phyloP scores from a whole-genome alignment of 2,888 invertebrate species.

The Leptinotarsa tumamoca region DNA sequence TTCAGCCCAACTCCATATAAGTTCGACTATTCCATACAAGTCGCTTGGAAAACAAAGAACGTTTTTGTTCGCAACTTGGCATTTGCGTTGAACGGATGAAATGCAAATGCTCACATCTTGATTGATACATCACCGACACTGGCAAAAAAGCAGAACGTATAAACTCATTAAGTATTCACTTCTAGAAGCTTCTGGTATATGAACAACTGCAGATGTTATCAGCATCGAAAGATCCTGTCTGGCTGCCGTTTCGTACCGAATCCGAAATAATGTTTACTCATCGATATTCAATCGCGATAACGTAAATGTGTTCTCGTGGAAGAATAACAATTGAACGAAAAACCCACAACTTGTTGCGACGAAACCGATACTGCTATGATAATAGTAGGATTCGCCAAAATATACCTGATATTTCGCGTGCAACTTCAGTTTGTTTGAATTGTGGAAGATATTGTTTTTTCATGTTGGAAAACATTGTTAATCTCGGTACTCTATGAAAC shows the following conservation, averaged over 20 bases:
- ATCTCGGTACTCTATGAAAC: too few relatives aligned
- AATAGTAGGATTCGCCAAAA: neutral
- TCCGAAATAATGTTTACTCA: slow-evolving; percentile 20
- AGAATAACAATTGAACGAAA: slow-evolving; percentile 20
- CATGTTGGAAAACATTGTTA: neutral
- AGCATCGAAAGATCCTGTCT: slow-evolving; percentile 18
- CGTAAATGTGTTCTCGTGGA: slow-evolving; percentile 11
- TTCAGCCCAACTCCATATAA: neutral
- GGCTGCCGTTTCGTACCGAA: slow-evolving; percentile 5
- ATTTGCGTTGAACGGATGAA: slow-evolving; percentile 11
- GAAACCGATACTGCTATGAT: slow-evolving; percentile 11
- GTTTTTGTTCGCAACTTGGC: neutral
- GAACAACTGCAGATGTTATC: slow-evolving; percentile 20
- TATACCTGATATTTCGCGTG: neutral
- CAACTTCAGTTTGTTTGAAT: neutral
- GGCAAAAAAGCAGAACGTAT: slow-evolving; percentile 5
- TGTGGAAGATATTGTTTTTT: neutral
- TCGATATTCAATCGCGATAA: slow-evolving; percentile 16
- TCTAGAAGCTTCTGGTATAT: neutral
- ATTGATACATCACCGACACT: slow-evolving; percentile 19
- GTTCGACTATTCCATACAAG: slow-evolving; percentile 2
- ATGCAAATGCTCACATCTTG: slow-evolving; percentile 12
- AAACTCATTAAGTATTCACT: slow-evolving; percentile 2
- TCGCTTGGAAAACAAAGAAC: neutral
- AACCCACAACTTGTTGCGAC: slow-evolving; percentile 8